Evolutionary conservation across 2,797 vertebrate species (phyloP).

Genomic region (Neosalanx taihuensis): DNA sequence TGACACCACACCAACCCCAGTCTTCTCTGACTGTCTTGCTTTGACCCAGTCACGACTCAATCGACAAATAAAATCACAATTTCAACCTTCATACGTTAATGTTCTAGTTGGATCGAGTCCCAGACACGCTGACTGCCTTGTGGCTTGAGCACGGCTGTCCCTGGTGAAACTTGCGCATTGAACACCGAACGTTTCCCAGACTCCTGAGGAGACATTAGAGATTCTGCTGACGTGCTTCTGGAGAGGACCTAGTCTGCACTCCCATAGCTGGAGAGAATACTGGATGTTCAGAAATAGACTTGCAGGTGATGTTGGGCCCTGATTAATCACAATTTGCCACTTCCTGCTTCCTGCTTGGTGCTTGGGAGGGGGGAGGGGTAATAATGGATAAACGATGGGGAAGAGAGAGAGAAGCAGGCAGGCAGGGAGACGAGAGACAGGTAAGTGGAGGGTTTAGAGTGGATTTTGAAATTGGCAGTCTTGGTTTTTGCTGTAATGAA

Average conservation of each 20-base stretch:
- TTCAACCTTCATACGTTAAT: slow-evolving; percentile 25
- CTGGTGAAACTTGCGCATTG: slow-evolving; percentile 12
- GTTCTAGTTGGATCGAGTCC: slow-evolving; percentile 19
- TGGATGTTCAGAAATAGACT: slow-evolving; percentile 3
- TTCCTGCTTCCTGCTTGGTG: not conserved
- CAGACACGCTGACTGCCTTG: not conserved
- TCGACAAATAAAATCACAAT: not conserved
- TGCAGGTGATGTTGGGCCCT: slow-evolving; percentile 11
- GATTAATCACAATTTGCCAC: slow-evolving; percentile 14
- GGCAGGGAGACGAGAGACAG: not conserved
- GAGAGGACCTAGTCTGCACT: slow-evolving; percentile 10
- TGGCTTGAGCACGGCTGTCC: slow-evolving; percentile 10
- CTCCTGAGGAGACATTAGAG: slow-evolving; percentile 3
- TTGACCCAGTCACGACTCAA: slow-evolving; percentile 2
- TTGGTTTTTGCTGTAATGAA: slow-evolving; percentile 23
- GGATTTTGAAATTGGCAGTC: not conserved
- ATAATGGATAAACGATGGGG: not conserved
- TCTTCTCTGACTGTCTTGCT: too few relatives aligned
- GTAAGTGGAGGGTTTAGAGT: not conserved
- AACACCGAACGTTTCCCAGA: not conserved
- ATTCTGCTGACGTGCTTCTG: slow-evolving; percentile 19
- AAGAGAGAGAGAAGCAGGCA: not conserved
- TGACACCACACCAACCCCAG: not conserved
- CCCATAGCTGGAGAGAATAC: slow-evolving; percentile 2
- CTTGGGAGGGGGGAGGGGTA: not conserved